Evolutionary conservation across 35 echinoderm and acorn worm genomes (phyloP).

Genomic region (Ophioderma brevispina): DNA sequence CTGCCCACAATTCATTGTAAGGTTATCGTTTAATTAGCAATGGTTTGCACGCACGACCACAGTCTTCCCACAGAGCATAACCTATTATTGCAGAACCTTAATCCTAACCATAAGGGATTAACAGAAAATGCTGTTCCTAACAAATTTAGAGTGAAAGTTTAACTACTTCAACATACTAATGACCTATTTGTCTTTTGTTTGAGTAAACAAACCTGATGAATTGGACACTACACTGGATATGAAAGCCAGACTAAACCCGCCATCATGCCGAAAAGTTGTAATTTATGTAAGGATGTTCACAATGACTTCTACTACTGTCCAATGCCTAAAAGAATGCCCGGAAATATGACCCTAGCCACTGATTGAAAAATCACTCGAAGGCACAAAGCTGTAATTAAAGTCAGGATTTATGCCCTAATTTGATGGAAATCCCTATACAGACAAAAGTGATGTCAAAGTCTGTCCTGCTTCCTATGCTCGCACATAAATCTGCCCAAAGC

Average conservation of each 20-base stretch:
- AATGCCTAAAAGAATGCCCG: not conserved
- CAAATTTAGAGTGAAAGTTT: no score
- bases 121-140: no score
- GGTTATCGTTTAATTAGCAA: no score
- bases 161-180: no score
- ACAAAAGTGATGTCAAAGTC: slow-evolving; percentile 13
- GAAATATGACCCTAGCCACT: not conserved
- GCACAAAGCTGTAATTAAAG: slow-evolving; percentile 3
- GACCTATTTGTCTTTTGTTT: no score
- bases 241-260: not conserved
- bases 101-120: no score
- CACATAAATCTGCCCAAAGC: not conserved
- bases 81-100: no score
- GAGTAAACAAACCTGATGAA: no score
- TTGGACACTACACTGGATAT: not conserved
- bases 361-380: not conserved
- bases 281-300: slow-evolving; percentile 14
- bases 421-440: not conserved
- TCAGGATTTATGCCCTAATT: not conserved
- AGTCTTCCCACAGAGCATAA: no score
- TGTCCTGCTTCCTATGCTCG: not conserved
- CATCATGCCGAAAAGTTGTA: slow-evolving; percentile 3
- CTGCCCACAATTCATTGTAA: no score
- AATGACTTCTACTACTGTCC: not conserved
- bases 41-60: no score